These are phyloP conservation scores for Puntigrus tetrazona DNA, from an alignment of 2,113 vertebrate species.

Conservation along the genomic window DNA sequence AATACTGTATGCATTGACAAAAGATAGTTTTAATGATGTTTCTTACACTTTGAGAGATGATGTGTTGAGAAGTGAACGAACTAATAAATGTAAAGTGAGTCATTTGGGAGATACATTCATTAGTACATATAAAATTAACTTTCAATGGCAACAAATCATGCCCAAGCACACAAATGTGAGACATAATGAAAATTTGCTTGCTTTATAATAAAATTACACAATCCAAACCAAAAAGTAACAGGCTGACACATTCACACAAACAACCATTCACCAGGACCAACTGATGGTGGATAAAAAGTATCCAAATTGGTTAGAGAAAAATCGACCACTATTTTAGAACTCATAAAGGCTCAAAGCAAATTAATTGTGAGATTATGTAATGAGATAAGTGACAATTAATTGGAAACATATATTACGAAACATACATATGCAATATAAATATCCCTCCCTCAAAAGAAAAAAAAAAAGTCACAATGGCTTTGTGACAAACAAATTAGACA, in stretches of 20 bases:
- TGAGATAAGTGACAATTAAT: slow-evolving; percentile 22
- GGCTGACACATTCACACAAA: slow-evolving; percentile 16
- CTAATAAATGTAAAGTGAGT: slow-evolving; percentile 4
- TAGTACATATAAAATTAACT: slow-evolving; percentile 43
- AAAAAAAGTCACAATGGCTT: slow-evolving; percentile 46
- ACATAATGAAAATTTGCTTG: neutral
- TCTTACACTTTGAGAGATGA: neutral
- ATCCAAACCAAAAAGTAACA: neutral
- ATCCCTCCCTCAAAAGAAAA: neutral
- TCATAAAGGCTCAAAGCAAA: slow-evolving; percentile 6
- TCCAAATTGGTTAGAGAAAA: slow-evolving; percentile 16
- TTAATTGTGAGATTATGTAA: neutral
- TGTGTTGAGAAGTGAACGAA: slow-evolving; percentile 22
- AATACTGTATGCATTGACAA: slow-evolving; percentile 11
- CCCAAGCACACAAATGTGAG: slow-evolving; percentile 5
- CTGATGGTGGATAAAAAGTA: neutral
- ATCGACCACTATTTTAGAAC: neutral
- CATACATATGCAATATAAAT: slow-evolving; percentile 27
- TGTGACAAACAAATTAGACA: slow-evolving; percentile 27
- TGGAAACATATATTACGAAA: slow-evolving; percentile 29
- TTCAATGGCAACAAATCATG: slow-evolving; percentile 43
- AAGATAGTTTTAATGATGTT: slow-evolving; percentile 21
- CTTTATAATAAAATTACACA: neutral
- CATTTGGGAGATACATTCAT: slow-evolving; percentile 53
- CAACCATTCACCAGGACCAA: neutral